Base-by-base conservation (phyloP, 2,888 invertebrate species). In the Epistrophella euchroma region DNA sequence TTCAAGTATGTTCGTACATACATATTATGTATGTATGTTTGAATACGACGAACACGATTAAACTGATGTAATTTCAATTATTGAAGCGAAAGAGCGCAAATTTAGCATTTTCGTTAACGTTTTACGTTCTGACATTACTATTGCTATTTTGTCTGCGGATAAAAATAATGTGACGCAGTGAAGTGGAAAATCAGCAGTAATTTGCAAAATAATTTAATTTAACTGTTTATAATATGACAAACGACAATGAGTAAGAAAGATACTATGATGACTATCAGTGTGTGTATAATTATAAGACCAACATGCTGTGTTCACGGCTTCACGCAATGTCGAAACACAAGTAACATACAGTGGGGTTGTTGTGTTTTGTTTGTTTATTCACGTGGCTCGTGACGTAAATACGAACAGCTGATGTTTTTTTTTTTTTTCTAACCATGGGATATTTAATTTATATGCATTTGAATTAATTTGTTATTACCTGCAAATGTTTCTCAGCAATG, bases 61-160 rank as follows among this genome's bases (percentile, higher is more conserved):
- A 84, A 75, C 66, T 79, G 79, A 79, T 84, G 84, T 84, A 84
- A 79, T 84, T 84, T 80, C 84, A 84, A 84, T 84, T 79, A 84
- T 80, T 84, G 70, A 80, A 84, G 70, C 66, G 71, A 79, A 84
- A 79, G 79, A 84, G 84, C 74, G 64, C 70, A 62, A 79, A 80
- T 75, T 80, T 70, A 84, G 79, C 64, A 74, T 74, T 68, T 68
- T 52, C 77, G 81, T 47, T 35, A 43, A 64, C 68, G 43, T 47
- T 47, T 37, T 64, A 19, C 13, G 13, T 56, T 76, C 47, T 68
- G 62, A 40, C 62, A 83, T 83, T 73, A 64, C 45, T 60, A 60
- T 45, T 64, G 45, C 64, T 45, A 56, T 84, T 79, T 79, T 64
- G 64, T 45, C 56, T 71, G n/a, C n/a, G 79, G 75, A 80, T 84